These are phyloP conservation scores for Oreotrochilus melanogaster DNA, from an alignment of 2,113 vertebrate species.

Conservation along the genomic window DNA sequence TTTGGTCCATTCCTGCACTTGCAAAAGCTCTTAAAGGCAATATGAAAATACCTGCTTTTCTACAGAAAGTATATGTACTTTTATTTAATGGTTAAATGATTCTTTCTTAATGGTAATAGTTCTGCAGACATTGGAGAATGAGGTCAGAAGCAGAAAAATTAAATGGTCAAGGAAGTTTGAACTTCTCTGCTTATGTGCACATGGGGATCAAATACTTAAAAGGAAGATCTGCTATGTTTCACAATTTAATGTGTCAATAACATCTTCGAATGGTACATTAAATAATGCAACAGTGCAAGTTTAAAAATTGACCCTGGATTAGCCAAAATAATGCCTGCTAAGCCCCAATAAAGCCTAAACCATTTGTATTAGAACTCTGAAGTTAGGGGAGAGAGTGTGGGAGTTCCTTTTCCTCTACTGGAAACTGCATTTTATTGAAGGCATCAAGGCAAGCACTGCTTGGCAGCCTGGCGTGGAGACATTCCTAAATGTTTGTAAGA, in stretches of 20 bases:
- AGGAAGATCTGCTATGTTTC: neutral
- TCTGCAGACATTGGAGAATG: neutral
- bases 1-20: neutral
- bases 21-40: neutral
- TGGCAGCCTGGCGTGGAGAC: neutral
- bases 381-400: neutral
- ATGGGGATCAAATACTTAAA: neutral
- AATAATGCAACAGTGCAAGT: neutral
- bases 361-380: neutral
- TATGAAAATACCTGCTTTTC: neutral
- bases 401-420: neutral
- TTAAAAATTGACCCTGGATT: neutral
- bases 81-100: neutral
- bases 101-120: neutral
- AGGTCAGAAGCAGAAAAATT: neutral
- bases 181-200: neutral
- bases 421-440: neutral
- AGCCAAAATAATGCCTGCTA: neutral
- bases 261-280: neutral
- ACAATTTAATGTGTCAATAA: neutral
- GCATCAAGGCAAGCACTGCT: neutral
- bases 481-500: neutral
- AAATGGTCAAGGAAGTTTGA: neutral
- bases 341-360: neutral
- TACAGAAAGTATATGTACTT: neutral